Evolutionary conservation across 2,113 vertebrate genomes (phyloP).

Genomic region (Serilophus lunatus): DNA sequence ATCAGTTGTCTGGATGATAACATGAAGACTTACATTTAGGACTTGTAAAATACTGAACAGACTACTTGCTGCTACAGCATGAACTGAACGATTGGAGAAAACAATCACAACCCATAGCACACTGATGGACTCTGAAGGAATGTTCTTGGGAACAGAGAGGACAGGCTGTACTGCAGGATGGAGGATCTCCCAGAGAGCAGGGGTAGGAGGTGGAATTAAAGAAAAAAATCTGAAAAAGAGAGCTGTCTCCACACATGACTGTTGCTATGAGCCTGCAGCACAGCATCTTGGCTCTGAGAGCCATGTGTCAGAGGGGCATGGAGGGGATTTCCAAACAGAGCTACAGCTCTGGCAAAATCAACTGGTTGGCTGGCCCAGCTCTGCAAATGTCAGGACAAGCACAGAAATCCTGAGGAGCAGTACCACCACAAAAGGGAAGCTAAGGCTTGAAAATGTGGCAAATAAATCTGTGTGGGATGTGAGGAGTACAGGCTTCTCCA

Average conservation of each 20-base stretch:
- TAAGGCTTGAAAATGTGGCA: background rate
- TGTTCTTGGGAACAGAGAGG: background rate
- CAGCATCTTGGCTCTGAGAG: background rate
- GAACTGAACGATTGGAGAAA: background rate
- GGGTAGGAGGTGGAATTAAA: background rate
- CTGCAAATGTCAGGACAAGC: background rate
- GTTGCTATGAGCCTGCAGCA: background rate
- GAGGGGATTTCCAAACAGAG: background rate
- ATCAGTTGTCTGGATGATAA: background rate
- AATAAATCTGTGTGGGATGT: background rate
- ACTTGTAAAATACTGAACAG: background rate
- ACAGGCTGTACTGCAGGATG: background rate
- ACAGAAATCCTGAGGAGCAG: background rate
- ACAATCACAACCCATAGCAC: background rate
- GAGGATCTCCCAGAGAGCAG: accelerated
- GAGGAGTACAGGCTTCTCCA: background rate
- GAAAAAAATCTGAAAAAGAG: background rate
- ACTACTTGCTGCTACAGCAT: background rate
- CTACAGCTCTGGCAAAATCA: background rate
- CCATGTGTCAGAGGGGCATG: accelerated
- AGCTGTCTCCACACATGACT: background rate
- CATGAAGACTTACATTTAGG: background rate
- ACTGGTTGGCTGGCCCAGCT: background rate
- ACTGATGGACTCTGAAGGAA: background rate
- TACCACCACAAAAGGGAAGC: background rate